Conservation (phyloP, 1,140 invertebrate species). For the Megalopta genalis region DNA sequence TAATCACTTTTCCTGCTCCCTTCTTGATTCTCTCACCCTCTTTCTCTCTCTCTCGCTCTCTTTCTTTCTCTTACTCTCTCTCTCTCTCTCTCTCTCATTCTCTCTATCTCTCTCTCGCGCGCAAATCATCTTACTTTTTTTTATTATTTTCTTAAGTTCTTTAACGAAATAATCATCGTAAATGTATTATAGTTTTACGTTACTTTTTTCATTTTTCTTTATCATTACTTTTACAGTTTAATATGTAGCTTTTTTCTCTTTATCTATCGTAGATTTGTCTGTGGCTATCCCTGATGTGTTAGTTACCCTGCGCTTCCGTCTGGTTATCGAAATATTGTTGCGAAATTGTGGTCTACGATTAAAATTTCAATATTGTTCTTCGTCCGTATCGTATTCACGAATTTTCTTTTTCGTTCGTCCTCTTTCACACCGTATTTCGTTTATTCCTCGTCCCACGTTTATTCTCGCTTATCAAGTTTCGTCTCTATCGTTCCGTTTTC, state of each 20-base stretch:
- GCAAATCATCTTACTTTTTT: slow-evolving; percentile 13
- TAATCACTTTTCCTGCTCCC: slow-evolving; percentile 49
- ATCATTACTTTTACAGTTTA: slow-evolving; percentile 75
- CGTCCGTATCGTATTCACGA: slow-evolving; percentile 13
- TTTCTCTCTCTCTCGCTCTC: neutral
- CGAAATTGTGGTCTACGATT: slow-evolving; percentile 76
- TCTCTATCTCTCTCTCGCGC: neutral
- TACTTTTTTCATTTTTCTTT: slow-evolving; percentile 62
- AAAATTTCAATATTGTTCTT: slow-evolving; percentile 48
- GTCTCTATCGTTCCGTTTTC: neutral
- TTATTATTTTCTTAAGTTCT: slow-evolving; percentile 58
- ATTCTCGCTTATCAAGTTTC: no score
- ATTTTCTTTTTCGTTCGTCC: neutral
- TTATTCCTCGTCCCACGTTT: neutral
- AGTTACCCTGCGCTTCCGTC: slow-evolving; percentile 81
- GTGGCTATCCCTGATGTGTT: slow-evolving; percentile 81
- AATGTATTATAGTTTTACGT: slow-evolving; percentile 72
- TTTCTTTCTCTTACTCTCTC: slow-evolving; percentile 14
- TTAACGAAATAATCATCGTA: slow-evolving; percentile 75
- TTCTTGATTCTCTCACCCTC: slow-evolving; percentile 25
- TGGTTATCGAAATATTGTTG: slow-evolving; percentile 80
- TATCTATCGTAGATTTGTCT: slow-evolving; percentile 81
- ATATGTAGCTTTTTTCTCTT: slow-evolving; percentile 76
- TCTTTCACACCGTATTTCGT: neutral
- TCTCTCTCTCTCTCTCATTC: slow-evolving; percentile 3